Evolutionary conservation across 2,113 vertebrate genomes (phyloP).

Genomic region (Toxostoma redivivum): DNA sequence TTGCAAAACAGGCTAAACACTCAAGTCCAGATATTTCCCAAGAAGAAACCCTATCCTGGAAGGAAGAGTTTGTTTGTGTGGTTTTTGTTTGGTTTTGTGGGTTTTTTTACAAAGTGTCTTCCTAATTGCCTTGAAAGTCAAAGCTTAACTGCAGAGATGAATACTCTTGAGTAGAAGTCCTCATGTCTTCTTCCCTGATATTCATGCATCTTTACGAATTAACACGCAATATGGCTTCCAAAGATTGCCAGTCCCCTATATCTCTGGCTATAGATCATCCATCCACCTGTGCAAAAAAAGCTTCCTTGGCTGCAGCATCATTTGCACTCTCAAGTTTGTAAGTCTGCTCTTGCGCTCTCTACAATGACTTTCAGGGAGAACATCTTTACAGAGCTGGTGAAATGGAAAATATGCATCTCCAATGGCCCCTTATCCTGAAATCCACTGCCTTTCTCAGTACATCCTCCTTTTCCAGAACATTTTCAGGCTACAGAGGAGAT

Average conservation of each 20-base stretch:
- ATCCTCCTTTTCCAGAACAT: neutral
- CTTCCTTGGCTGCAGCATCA: neutral
- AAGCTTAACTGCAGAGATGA: neutral
- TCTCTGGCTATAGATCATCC: neutral
- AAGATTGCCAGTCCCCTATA: neutral
- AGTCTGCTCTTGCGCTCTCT: neutral
- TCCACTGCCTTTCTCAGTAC: neutral
- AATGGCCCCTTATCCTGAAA: neutral
- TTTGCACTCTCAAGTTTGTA: neutral
- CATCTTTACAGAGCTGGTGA: neutral
- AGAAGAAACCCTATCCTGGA: neutral
- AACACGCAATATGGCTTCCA: neutral
- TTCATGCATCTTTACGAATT: neutral
- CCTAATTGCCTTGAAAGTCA: neutral
- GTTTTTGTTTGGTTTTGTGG: neutral
- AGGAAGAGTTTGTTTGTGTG: neutral
- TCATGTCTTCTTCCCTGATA: neutral
- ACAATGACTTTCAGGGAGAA: neutral
- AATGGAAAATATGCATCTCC: neutral
- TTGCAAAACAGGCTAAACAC: neutral
- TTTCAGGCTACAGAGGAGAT: neutral
- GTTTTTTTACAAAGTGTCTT: neutral
- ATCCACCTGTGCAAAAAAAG: neutral
- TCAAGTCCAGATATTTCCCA: neutral
- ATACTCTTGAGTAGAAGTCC: neutral